These are phyloP conservation scores for Campylorhamphus procurvoides DNA, from an alignment of 2,113 vertebrate genomes.

Conservation along the genomic window DNA sequence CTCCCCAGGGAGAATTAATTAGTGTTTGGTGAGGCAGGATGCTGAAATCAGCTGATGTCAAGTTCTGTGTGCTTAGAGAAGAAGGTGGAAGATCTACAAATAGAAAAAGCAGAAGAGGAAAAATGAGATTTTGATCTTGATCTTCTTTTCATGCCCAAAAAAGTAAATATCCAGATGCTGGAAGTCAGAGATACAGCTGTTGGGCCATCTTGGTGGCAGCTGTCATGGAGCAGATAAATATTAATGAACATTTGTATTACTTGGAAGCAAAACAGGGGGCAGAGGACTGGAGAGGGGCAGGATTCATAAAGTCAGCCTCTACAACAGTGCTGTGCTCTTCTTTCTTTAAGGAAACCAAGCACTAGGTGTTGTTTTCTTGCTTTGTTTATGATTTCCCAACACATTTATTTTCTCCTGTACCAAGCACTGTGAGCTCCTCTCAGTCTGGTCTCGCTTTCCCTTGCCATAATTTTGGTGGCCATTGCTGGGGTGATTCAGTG, in stretches of 20 bases:
- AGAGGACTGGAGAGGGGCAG: not conserved
- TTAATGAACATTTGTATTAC: not conserved
- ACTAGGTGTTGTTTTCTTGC: not conserved
- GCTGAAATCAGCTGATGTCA: not conserved
- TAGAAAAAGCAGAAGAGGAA: not conserved
- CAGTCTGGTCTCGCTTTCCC: not conserved
- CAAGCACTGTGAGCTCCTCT: not conserved
- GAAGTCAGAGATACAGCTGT: not conserved
- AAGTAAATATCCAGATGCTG: not conserved
- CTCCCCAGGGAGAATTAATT: not conserved
- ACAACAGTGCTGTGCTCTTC: not conserved
- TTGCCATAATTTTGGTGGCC: not conserved
- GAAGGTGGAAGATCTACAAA: not conserved
- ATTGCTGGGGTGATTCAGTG: not conserved
- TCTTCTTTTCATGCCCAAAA: not conserved
- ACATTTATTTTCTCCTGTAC: not conserved
- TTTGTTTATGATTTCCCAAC: not conserved
- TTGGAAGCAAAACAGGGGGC: not conserved
- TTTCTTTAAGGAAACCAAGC: not conserved
- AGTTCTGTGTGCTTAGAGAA: not conserved
- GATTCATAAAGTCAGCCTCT: not conserved
- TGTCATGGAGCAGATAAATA: not conserved
- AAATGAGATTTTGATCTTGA: not conserved
- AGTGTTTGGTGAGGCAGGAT: not conserved
- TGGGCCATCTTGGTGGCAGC: not conserved